phyloP scores from a whole-genome alignment of 2,113 vertebrate species.

The Boulengeromyrus knoepffleri region DNA sequence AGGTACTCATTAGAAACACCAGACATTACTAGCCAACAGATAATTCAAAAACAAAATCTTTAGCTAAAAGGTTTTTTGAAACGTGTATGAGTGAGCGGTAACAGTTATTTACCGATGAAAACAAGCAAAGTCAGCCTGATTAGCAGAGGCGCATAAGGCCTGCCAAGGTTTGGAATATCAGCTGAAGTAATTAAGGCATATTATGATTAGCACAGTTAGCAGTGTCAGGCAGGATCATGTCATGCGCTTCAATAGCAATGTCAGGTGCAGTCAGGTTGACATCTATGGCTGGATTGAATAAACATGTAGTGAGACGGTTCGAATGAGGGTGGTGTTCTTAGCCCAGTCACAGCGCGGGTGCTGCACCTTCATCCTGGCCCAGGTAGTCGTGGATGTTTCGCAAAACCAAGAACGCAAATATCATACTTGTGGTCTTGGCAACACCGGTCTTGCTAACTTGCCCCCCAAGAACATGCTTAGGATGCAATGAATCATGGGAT shows the following conservation, averaged over 20 bases:
- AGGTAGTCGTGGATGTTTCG: not conserved
- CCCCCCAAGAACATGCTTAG: not conserved
- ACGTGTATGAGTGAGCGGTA: not conserved
- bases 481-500: not conserved
- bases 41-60: not conserved
- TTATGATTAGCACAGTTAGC: not conserved
- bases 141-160: not conserved
- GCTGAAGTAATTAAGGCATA: not conserved
- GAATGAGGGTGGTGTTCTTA: not conserved
- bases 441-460: not conserved
- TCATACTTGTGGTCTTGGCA: not conserved
- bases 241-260: not conserved
- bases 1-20: not conserved
- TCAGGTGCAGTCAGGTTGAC: not conserved
- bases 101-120: not conserved
- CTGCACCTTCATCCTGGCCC: not conserved
- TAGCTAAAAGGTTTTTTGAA: not conserved
- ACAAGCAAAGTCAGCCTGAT: not conserved
- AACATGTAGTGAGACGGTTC: not conserved
- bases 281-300: not conserved
- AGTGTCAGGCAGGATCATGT: not conserved
- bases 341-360: not conserved
- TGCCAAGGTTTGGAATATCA: not conserved
- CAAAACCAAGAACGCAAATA: not conserved
- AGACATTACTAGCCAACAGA: not conserved